Evolutionary conservation across 2,797 vertebrate genomes (phyloP).

Genomic region (Scomberomorus guttatus): DNA sequence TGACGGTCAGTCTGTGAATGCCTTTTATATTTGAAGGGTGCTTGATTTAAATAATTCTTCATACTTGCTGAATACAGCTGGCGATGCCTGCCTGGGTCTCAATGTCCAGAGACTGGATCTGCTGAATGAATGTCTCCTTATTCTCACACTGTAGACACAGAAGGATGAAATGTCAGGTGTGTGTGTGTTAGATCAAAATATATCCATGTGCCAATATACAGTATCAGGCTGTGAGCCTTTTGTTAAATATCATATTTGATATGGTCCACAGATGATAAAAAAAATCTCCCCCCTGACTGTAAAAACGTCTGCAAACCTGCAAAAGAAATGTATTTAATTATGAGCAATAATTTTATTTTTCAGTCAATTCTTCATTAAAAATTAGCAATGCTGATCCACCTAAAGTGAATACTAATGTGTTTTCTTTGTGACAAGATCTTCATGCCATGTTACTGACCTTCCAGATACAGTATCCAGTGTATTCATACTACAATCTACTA

Average conservation of each 20-base stretch:
- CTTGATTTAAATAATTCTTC: constrained; percentile 45
- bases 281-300: neutral
- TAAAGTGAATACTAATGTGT: neutral
- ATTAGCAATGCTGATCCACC: neutral
- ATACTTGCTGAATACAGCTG: constrained; percentile 91
- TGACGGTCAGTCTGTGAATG: constrained; percentile 21
- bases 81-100: constrained; percentile 90
- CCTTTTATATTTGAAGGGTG: constrained; percentile 8
- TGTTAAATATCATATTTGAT: neutral
- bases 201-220: neutral
- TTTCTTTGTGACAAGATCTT: too few relatives aligned
- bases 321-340: neutral
- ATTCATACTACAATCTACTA: too few relatives aligned
- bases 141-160: constrained; percentile 87
- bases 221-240: neutral
- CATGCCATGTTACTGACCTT: too few relatives aligned
- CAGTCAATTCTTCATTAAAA: neutral
- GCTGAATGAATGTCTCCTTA: constrained; percentile 91
- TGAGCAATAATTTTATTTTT: too few relatives aligned
- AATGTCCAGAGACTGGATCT: constrained; percentile 90
- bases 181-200: neutral
- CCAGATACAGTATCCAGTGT: too few relatives aligned
- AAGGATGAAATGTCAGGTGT: constrained; percentile 8
- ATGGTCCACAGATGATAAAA: neutral
- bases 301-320: neutral